Evolutionary conservation across 2,888 invertebrate species (phyloP).

Genomic region (Vesta saturnalis): DNA sequence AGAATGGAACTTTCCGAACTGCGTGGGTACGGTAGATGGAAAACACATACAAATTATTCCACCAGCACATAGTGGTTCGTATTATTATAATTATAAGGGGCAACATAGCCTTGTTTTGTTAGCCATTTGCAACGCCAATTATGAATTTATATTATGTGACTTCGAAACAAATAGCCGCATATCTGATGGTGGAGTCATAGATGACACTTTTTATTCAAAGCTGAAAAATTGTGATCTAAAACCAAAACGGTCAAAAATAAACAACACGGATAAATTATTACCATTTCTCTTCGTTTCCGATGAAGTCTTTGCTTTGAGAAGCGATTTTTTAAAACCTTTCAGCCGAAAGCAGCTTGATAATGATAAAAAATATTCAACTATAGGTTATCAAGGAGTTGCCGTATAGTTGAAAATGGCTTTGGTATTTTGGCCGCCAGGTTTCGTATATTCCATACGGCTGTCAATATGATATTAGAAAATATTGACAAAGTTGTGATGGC

Average conservation of each 20-base stretch:
- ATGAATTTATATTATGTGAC: constrained; percentile 2
- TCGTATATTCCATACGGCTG: neutral
- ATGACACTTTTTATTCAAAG: constrained; percentile 10
- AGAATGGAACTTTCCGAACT: neutral
- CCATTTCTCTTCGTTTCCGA: constrained; percentile 35
- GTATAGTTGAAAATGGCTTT: too few species aligned
- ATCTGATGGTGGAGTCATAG: too few species aligned
- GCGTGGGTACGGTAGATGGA: too few species aligned
- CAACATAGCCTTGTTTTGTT: too few species aligned
- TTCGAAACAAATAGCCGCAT: neutral
- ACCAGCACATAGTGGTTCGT: too few species aligned
- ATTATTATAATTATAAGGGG: too few species aligned
- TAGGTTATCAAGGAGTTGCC: neutral
- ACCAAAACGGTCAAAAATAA: constrained; percentile 9
- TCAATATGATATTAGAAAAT: neutral
- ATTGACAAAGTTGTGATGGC: neutral
- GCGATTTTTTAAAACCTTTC: constrained; percentile 34
- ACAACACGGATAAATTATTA: too few species aligned
- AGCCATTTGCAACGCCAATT: too few species aligned
- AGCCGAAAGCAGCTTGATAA: too few species aligned
- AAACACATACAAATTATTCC: too few species aligned
- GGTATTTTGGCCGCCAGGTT: too few species aligned
- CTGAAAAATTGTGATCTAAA: constrained; percentile 17
- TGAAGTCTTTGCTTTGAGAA: constrained; percentile 32
- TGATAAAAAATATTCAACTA: constrained; percentile 42